Evolutionary conservation across 2,113 vertebrate species (phyloP).

Genomic region (Sigmodon hispidus): DNA sequence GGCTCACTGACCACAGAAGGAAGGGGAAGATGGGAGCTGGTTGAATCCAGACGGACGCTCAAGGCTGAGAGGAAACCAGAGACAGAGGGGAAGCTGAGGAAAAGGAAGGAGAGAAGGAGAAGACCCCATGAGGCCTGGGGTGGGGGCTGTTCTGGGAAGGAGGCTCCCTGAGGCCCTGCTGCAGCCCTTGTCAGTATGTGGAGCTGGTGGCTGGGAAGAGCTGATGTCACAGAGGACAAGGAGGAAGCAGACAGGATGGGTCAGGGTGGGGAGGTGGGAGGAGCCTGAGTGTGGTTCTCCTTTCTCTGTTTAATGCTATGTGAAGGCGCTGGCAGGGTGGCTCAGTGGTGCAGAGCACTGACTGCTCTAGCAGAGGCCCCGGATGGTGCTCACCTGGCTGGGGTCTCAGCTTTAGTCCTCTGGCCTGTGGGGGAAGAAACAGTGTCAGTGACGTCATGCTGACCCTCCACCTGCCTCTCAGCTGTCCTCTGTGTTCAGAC

Average conservation of each 20-base stretch:
- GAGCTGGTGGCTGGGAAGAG: not conserved
- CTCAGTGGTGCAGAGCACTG: not conserved
- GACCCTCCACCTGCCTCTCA: not conserved
- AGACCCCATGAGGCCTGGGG: not conserved
- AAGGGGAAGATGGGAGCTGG: not conserved
- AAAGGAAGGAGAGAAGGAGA: not conserved
- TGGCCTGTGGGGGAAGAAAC: slow-evolving; percentile 16
- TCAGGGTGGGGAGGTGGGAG: not conserved
- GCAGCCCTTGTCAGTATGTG: not conserved
- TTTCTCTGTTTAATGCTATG: not conserved
- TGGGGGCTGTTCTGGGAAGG: not conserved
- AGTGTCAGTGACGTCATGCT: not conserved
- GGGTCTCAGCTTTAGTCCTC: not conserved
- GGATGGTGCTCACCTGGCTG: slow-evolving; percentile 50
- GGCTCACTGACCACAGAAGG: not conserved
- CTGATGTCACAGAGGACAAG: not conserved
- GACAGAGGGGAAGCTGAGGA: not conserved
- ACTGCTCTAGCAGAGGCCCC: not conserved
- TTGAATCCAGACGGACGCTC: not conserved
- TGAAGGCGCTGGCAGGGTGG: not conserved
- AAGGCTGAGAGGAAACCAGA: not conserved
- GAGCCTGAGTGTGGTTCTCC: not conserved
- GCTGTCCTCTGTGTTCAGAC: not conserved
- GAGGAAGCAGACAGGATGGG: not conserved
- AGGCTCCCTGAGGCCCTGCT: not conserved